Conservation (phyloP, 2,888 invertebrate species). For the Plebejus argus region DNA sequence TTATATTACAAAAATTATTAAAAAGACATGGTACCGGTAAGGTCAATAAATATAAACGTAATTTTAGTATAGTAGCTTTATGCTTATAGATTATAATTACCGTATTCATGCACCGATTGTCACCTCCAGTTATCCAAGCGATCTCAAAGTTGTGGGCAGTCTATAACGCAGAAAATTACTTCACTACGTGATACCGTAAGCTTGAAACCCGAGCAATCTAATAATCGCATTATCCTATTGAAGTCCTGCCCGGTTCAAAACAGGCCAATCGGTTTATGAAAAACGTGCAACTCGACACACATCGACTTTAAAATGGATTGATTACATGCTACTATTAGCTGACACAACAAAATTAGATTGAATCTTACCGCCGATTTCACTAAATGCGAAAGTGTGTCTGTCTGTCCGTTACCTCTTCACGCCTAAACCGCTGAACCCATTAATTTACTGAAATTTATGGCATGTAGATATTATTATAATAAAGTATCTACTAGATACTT, state of each 20-base stretch:
- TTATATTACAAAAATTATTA: no score
- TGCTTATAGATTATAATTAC: no score
- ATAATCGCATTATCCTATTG: conserved; percentile 22
- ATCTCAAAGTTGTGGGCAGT: not conserved
- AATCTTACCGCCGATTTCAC: not conserved
- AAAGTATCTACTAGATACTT: no score
- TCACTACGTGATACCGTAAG: not conserved
- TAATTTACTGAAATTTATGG: no score
- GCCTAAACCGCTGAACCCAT: no score
- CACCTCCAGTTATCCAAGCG: not conserved
- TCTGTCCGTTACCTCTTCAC: no score
- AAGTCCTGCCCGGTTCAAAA: conserved; percentile 17
- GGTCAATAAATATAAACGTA: no score
- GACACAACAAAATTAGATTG: not conserved
- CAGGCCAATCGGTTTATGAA: conserved; percentile 30
- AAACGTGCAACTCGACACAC: conserved; percentile 14
- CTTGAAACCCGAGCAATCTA: conserved; percentile 27
- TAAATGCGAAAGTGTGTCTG: no score
- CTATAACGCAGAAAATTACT: not conserved
- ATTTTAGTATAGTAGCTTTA: no score
- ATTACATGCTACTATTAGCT: not conserved
- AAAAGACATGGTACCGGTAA: no score
- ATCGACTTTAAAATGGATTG: conserved; percentile 4
- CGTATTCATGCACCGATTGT: not conserved
- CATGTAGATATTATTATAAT: no score